Conservation (phyloP, 1,140 invertebrate species). For the Spodoptera litura region DNA sequence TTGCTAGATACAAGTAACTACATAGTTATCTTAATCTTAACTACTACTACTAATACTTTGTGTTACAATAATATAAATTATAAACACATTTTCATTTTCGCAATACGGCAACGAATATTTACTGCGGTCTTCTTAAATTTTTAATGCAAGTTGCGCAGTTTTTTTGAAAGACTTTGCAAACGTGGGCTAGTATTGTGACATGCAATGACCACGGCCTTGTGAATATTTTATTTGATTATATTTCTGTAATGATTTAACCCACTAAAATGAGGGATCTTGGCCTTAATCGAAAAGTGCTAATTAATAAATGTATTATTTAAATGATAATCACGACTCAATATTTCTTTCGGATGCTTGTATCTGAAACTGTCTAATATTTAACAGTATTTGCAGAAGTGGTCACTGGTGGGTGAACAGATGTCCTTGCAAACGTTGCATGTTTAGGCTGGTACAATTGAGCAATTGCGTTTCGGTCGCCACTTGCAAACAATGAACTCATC, state of each 20-base stretch:
- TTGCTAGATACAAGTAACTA: too few relatives aligned
- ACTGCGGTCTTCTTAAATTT: constrained; percentile 47
- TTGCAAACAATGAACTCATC: constrained; percentile 83
- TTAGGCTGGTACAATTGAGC: constrained; percentile 69
- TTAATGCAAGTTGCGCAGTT: constrained; percentile 54
- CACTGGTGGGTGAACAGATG: constrained; percentile 58
- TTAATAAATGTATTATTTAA: constrained; percentile 36
- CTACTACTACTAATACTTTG: not conserved
- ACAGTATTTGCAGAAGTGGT: constrained; percentile 52
- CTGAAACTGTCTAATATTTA: constrained; percentile 9
- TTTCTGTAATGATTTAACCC: constrained; percentile 19
- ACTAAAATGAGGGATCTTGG: constrained; percentile 17
- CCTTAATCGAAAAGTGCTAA: constrained; percentile 9
- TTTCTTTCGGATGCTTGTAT: not conserved
- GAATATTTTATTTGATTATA: constrained; percentile 14
- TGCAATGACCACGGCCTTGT: constrained; percentile 46
- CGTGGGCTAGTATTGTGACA: constrained; percentile 55
- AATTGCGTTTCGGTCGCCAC: constrained; percentile 74
- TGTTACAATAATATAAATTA: constrained; percentile 23
- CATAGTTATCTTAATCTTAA: too few relatives aligned
- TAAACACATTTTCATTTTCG: constrained; percentile 52
- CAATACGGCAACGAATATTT: constrained; percentile 55
- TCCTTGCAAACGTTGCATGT: constrained; percentile 66
- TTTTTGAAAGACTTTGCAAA: constrained; percentile 43
- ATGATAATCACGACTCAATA: not conserved